Evolutionary conservation across 2,113 vertebrate species (phyloP).

Genomic region (Capreolus pygargus): DNA sequence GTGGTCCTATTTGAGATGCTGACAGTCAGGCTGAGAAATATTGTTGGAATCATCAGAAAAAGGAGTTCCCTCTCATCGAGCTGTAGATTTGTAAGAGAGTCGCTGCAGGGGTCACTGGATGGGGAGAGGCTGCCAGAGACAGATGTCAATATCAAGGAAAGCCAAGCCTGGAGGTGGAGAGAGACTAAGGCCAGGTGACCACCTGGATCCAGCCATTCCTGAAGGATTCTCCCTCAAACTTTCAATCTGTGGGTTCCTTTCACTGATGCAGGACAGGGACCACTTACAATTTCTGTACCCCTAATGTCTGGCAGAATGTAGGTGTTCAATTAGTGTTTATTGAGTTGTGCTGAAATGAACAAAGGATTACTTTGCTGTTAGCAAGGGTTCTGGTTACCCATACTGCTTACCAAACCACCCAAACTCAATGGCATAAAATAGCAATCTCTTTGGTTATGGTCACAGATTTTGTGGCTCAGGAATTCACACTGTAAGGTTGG

Average conservation of each 20-base stretch:
- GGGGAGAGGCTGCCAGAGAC: neutral
- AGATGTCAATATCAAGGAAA: neutral
- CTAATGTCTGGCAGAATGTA: neutral
- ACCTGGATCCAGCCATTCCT: neutral
- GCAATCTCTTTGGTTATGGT: too few relatives aligned
- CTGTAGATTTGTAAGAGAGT: too few relatives aligned
- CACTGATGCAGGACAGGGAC: too few relatives aligned
- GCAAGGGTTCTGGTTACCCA: neutral
- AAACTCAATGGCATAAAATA: neutral
- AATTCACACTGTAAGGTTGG: fast-evolving
- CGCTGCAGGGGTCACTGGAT: neutral
- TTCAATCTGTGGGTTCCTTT: neutral
- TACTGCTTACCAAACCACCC: neutral
- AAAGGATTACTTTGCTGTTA: neutral
- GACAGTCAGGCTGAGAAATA: neutral
- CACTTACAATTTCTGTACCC: too few relatives aligned
- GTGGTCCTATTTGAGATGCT: too few relatives aligned
- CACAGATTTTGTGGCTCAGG: neutral
- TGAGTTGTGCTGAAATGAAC: neutral
- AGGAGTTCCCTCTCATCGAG: neutral
- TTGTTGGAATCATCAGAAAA: neutral
- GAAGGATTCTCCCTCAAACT: neutral
- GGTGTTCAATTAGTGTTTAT: too few relatives aligned
- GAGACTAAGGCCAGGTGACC: neutral
- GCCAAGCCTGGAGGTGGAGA: neutral